Conservation (phyloP, 2,888 invertebrate genomes). For the Keiferia lycopersicella region DNA sequence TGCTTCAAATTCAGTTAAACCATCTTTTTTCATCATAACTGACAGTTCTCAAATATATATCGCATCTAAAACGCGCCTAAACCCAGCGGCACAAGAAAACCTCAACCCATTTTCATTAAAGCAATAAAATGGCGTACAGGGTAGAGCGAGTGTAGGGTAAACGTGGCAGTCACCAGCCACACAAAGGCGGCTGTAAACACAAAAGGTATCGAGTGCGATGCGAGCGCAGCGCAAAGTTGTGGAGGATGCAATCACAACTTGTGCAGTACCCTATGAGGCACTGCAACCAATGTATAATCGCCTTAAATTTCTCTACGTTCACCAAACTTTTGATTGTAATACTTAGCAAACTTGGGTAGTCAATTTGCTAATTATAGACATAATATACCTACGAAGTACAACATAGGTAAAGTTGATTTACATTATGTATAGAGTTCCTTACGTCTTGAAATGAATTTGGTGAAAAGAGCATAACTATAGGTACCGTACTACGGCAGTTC, state of each 20-base stretch:
- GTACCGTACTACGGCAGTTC: too few species aligned
- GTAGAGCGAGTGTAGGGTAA: conserved; percentile 56
- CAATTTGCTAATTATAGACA: conserved; percentile 1
- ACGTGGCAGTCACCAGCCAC: conserved; percentile 50
- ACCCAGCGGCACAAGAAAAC: conserved; percentile 29
- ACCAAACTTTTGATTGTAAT: conserved; percentile 19
- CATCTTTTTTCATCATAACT: not conserved
- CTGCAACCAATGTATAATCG: conserved; percentile 50
- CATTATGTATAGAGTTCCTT: too few species aligned
- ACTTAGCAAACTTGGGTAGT: not conserved
- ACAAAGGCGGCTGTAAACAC: conserved; percentile 63
- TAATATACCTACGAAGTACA: too few species aligned
- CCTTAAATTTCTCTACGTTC: conserved; percentile 49
- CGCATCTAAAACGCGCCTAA: not conserved
- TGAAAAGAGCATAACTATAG: too few species aligned
- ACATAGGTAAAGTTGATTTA: too few species aligned
- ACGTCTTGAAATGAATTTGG: too few species aligned
- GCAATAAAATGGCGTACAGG: conserved; percentile 41
- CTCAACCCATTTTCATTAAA: conserved; percentile 42
- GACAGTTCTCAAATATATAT: not conserved
- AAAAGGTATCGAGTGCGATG: conserved; percentile 60
- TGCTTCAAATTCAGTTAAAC: not conserved
- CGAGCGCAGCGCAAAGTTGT: conserved; percentile 57
- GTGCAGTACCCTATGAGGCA: conserved; percentile 42
- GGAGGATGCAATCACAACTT: conserved; percentile 73